phyloP scores from a whole-genome alignment of 2,797 vertebrate genomes.

The Trematomus bernacchii region DNA sequence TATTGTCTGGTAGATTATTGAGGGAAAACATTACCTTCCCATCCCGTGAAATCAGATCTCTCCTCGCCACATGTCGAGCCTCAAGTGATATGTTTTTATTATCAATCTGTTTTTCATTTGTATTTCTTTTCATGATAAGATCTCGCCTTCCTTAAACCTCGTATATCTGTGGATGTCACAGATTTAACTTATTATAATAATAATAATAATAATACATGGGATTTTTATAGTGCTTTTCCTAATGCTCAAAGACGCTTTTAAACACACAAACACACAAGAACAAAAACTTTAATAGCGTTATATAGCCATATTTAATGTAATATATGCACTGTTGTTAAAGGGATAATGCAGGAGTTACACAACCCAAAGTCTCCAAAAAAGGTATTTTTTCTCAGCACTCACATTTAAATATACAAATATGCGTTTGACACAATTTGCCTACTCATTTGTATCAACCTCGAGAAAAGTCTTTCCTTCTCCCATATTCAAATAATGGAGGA shows the following conservation, averaged over 20 bases:
- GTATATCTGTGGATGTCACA: background rate
- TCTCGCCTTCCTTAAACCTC: background rate
- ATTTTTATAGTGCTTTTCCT: too few species aligned
- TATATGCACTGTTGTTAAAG: background rate
- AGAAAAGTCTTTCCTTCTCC: background rate
- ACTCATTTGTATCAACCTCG: slow-evolving; percentile 9
- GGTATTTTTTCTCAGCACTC: background rate
- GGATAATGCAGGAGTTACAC: background rate
- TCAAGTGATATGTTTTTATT: slow-evolving; percentile 19
- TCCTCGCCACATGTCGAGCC: slow-evolving; percentile 5
- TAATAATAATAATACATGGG: too few species aligned
- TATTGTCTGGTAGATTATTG: slow-evolving; percentile 18
- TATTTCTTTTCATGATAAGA: background rate
- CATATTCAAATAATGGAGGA: slow-evolving; percentile 9
- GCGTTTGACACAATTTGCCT: slow-evolving; percentile 10
- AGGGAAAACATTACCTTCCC: slow-evolving; percentile 16
- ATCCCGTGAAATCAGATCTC: slow-evolving; percentile 18
- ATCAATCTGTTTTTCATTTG: slow-evolving; percentile 34
- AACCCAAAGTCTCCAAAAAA: background rate
- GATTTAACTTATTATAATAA: background rate
- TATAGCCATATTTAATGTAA: background rate
- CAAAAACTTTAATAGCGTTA: background rate
- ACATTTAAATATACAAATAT: slow-evolving; percentile 46
- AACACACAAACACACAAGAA: background rate
- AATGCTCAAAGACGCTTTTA: too few species aligned